Conservation (phyloP, 2,113 vertebrate species). For the Gulo gulo region DNA sequence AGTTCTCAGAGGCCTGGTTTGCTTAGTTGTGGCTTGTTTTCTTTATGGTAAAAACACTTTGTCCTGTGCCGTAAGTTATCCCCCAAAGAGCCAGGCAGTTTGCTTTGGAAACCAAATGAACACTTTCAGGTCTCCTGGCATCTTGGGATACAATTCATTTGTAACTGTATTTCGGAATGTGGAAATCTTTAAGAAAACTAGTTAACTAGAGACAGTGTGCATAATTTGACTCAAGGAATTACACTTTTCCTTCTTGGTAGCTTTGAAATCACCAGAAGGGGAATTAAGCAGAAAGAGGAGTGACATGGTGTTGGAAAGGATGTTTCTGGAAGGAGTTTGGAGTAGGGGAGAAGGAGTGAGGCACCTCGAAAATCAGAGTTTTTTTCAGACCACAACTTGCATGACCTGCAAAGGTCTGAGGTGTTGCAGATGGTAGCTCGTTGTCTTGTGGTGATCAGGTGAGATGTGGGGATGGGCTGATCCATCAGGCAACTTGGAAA, state of each 20-base stretch:
- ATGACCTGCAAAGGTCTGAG: neutral
- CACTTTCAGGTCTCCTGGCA: neutral
- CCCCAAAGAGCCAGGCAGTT: neutral
- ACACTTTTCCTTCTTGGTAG: neutral
- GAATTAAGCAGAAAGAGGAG: neutral
- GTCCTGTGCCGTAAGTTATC: neutral
- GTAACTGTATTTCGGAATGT: neutral
- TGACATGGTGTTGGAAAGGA: neutral
- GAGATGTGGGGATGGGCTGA: neutral
- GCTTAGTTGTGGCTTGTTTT: neutral
- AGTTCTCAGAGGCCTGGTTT: neutral
- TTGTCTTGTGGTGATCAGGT: neutral
- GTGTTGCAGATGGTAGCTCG: neutral
- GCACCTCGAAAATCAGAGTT: neutral
- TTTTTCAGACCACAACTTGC: neutral
- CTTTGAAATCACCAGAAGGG: neutral
- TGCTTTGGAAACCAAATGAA: slow-evolving; percentile 23
- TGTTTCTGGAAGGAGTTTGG: neutral
- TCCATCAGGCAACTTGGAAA: neutral
- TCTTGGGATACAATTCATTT: neutral
- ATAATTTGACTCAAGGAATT: neutral
- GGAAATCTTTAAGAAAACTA: neutral
- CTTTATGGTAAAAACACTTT: neutral
- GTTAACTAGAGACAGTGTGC: neutral
- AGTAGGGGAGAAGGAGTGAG: fast-evolving